Percentiles rank a stretch among this genome's conserved stretches.
phyloP scores from a whole-genome alignment of 2,888 invertebrate genomes.

The Lithophane ornitopus region DNA sequence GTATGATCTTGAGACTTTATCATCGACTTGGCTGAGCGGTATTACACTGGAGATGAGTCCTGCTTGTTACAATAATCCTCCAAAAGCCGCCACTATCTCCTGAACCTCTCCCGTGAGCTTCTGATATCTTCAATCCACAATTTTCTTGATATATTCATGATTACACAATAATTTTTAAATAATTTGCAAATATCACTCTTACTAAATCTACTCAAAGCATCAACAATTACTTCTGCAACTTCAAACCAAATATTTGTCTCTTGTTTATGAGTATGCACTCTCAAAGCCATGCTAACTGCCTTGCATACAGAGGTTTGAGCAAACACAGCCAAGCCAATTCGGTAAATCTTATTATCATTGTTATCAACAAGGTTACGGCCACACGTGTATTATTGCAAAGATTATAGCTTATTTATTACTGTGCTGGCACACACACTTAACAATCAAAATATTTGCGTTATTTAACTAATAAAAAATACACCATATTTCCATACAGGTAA shows the following conservation, averaged over 20 bases:
- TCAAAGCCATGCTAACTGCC: conserved; percentile 52
- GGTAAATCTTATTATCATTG: conserved; percentile 39
- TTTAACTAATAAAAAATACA: conserved; percentile 12
- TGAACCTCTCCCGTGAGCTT: neutral
- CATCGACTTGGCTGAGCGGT: neutral
- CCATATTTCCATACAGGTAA: conserved; percentile 1
- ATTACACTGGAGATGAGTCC: neutral
- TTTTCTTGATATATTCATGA: neutral
- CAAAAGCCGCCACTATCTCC: neutral
- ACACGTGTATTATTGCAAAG: conserved; percentile 30
- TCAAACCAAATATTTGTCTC: conserved; percentile 21
- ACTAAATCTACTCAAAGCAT: conserved; percentile 39
- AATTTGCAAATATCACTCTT: neutral
- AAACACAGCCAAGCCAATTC: conserved; percentile 46
- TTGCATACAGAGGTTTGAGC: conserved; percentile 6
- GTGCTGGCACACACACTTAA: neutral
- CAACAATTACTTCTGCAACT: neutral
- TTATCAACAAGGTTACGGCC: conserved; percentile 50
- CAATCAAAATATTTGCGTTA: neutral
- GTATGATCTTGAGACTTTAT: neutral
- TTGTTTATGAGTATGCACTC: conserved; percentile 41
- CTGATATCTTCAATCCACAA: neutral
- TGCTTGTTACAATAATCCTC: neutral
- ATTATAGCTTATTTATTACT: conserved; percentile 14
- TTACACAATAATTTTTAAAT: neutral